A percentile compares a stretch with the other conserved stretches of the same genome.
These are phyloP conservation scores for Drosophila pseudoobscura DNA, from an alignment of 1,140 invertebrate species.

Conservation along the genomic window DNA sequence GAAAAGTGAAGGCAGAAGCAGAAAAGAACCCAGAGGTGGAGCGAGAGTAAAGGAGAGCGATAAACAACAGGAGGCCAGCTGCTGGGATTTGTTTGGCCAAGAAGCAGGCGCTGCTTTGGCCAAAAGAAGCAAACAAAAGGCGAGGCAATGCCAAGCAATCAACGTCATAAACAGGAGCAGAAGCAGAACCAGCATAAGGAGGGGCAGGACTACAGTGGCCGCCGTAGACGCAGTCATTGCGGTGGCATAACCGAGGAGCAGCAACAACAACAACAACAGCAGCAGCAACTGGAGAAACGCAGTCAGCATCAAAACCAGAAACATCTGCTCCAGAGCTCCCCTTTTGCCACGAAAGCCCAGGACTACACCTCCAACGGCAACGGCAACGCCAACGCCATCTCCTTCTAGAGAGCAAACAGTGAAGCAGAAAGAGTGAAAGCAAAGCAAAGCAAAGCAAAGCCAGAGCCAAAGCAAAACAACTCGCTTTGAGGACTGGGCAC, in stretches of 20 bases:
- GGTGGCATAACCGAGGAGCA: constrained; percentile 42
- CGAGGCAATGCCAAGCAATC: constrained; percentile 77
- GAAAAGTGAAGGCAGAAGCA: neutral
- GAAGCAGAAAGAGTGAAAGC: constrained; percentile 16
- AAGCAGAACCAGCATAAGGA: constrained; percentile 35
- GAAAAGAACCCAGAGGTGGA: no score
- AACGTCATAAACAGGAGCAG: constrained; percentile 67
- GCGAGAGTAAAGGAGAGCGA: constrained; percentile 11
- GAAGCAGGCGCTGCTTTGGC: constrained; percentile 11
- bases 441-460: constrained; percentile 13
- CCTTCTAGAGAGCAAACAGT: constrained; percentile 24
- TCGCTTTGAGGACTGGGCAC: constrained; percentile 34
- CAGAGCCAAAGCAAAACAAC: constrained; percentile 48
- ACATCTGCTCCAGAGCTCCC: no score
- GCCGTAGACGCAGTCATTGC: constrained; percentile 56
- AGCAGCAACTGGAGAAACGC: constrained; percentile 7
- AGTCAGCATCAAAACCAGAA: neutral
- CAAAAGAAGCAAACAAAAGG: constrained; percentile 50
- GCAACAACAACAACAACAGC: constrained; percentile 14
- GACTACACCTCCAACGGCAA: neutral
- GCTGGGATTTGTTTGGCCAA: constrained; percentile 23
- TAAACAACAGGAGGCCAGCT: constrained; percentile 22
- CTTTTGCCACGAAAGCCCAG: neutral
- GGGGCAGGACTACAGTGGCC: constrained; percentile 32
- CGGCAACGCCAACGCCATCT: neutral